A percentile compares a stretch with the other conserved stretches of the same genome.
Evolutionary conservation across 2,113 vertebrate genomes (phyloP).

Genomic region (Lycaon pictus): DNA sequence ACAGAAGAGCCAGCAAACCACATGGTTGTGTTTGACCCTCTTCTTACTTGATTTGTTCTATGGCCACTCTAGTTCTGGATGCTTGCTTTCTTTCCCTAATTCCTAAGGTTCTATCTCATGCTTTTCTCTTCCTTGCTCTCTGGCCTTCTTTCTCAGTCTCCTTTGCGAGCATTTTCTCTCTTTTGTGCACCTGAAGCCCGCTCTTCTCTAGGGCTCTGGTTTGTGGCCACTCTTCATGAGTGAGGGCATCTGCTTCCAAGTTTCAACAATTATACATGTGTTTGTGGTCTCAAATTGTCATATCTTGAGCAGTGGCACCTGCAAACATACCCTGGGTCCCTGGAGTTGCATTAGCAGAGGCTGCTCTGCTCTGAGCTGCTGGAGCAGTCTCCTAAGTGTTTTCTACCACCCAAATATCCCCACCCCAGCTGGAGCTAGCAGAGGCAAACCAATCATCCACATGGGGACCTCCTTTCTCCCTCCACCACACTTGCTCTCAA

Average conservation of each 20-base stretch:
- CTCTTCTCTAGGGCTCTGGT: neutral
- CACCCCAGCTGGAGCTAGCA: neutral
- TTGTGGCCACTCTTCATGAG: neutral
- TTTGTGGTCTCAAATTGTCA: neutral
- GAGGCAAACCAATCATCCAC: neutral
- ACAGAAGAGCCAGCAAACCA: neutral
- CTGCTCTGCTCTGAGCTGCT: neutral
- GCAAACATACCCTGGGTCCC: neutral
- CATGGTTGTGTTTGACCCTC: neutral
- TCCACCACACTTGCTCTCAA: neutral
- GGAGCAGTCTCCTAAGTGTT: no score
- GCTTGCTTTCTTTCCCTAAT: neutral
- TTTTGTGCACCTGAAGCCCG: neutral
- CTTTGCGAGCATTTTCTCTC: no score
- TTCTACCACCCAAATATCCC: neutral
- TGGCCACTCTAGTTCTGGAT: neutral
- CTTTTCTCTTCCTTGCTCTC: neutral
- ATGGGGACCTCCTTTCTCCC: neutral
- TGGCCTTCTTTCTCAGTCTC: neutral
- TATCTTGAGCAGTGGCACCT: neutral
- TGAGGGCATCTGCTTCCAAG: neutral
- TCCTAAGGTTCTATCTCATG: neutral
- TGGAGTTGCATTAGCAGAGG: neutral
- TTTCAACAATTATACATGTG: neutral
- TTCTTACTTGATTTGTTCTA: neutral